These are phyloP conservation scores for Micrastur ruficollis DNA, from an alignment of 2,797 vertebrate species.

Conservation along the genomic window DNA sequence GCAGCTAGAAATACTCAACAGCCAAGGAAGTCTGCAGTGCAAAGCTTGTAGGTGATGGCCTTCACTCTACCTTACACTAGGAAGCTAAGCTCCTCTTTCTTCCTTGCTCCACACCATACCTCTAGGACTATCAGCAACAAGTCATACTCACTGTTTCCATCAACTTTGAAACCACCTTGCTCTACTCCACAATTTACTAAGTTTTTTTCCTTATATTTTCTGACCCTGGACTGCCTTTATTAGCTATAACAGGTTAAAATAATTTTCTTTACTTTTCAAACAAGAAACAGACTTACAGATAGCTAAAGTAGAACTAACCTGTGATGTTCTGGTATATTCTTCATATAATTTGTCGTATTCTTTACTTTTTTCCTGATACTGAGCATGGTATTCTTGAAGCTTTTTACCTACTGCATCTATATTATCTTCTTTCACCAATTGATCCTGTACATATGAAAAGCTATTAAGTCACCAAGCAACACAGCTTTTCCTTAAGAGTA, in stretches of 20 bases:
- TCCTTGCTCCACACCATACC: background rate
- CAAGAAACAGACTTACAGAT: background rate
- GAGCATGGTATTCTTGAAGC: slow-evolving; percentile 92
- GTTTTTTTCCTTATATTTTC: background rate
- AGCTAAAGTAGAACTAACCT: slow-evolving; percentile 79
- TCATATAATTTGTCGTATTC: slow-evolving; percentile 94
- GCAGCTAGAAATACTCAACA: slow-evolving; percentile 36
- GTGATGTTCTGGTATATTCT: slow-evolving; percentile 93
- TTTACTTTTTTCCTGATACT: slow-evolving; percentile 95
- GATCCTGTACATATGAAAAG: slow-evolving; percentile 81
- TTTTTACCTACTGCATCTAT: slow-evolving; percentile 95
- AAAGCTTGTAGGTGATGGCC: background rate
- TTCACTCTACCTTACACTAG: background rate
- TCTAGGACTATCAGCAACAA: background rate
- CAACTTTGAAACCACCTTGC: background rate
- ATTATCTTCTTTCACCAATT: slow-evolving; percentile 95
- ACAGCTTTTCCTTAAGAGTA: slow-evolving; percentile 1
- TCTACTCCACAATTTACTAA: background rate
- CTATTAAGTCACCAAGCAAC: slow-evolving; percentile 31
- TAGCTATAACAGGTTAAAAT: background rate
- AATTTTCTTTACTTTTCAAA: background rate
- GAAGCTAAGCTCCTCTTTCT: background rate
- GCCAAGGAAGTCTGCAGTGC: background rate
- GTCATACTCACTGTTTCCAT: background rate
- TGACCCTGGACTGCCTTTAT: background rate